A percentile compares a stretch with the other conserved stretches of the same genome.
These are phyloP conservation scores for Stomatorhinus ivindoensis DNA, from an alignment of 2,113 vertebrate species.

Conservation along the genomic window DNA sequence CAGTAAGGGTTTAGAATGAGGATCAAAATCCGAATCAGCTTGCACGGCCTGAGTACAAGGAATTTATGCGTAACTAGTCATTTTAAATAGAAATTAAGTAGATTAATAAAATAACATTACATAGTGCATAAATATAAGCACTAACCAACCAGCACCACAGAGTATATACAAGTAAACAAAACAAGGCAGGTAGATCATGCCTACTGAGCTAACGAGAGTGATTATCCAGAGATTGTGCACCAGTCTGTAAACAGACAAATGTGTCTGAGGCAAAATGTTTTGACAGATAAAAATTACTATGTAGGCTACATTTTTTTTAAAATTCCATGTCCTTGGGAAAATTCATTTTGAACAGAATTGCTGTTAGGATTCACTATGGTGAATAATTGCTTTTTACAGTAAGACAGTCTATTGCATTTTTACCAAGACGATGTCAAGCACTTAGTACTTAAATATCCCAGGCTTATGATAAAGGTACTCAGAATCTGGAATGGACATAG, in stretches of 20 bases:
- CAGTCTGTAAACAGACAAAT: background rate
- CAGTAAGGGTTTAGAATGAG: background rate
- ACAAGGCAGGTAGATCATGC: background rate
- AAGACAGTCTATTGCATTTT: background rate
- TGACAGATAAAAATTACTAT: background rate
- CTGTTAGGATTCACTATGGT: background rate
- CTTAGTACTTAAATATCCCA: background rate
- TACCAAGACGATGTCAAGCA: background rate
- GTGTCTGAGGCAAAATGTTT: background rate
- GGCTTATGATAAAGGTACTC: background rate
- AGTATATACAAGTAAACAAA: background rate
- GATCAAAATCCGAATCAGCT: background rate
- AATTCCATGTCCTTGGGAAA: background rate
- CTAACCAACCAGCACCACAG: background rate
- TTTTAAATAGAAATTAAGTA: background rate
- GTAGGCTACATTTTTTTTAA: background rate
- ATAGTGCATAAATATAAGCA: background rate
- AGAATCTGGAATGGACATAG: background rate
- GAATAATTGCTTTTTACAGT: background rate
- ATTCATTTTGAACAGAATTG: background rate
- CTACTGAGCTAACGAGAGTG: background rate
- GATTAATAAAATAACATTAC: background rate
- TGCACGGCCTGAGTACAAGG: no score
- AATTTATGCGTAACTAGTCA: no score
- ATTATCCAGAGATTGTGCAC: background rate